A percentile compares a stretch with the other conserved stretches of the same genome.
Conservation (phyloP, 2,113 vertebrate genomes). For the Castor canadensis region DNA sequence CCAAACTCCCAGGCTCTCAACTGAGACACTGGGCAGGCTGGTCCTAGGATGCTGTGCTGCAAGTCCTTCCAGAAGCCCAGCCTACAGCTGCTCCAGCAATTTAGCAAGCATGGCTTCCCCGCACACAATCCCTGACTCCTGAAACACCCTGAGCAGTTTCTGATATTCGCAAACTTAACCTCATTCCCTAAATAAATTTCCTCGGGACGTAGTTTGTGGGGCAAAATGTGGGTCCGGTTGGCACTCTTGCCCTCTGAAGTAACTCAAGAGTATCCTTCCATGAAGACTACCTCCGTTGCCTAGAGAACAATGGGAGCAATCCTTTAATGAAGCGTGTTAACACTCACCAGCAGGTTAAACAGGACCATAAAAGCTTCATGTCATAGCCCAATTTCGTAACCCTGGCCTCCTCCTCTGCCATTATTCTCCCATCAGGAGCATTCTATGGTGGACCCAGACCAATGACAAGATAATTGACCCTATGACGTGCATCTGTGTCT, state of each 20-base stretch:
- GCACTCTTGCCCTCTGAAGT: background rate
- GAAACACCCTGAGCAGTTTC: background rate
- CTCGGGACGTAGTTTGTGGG: background rate
- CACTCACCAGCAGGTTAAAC: background rate
- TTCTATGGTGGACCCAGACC: background rate
- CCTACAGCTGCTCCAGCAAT: background rate
- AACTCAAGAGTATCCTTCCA: background rate
- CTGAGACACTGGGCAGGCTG: background rate
- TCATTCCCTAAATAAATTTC: background rate
- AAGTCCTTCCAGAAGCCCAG: background rate
- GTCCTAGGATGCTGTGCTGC: background rate
- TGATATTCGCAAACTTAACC: background rate
- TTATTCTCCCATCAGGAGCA: background rate
- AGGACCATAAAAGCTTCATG: background rate
- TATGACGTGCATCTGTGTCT: accelerated
- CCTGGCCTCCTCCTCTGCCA: background rate
- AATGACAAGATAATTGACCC: background rate
- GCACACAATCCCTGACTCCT: background rate
- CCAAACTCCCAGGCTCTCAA: background rate
- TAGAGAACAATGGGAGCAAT: background rate
- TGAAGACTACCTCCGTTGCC: background rate
- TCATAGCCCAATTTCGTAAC: background rate
- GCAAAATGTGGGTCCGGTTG: background rate
- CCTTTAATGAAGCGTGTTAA: background rate
- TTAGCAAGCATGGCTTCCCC: too few species aligned